A percentile compares a stretch with the other conserved stretches of the same genome.
These are phyloP conservation scores for Melopsittacus undulatus DNA, from an alignment of 2,797 vertebrate genomes.

Conservation along the genomic window DNA sequence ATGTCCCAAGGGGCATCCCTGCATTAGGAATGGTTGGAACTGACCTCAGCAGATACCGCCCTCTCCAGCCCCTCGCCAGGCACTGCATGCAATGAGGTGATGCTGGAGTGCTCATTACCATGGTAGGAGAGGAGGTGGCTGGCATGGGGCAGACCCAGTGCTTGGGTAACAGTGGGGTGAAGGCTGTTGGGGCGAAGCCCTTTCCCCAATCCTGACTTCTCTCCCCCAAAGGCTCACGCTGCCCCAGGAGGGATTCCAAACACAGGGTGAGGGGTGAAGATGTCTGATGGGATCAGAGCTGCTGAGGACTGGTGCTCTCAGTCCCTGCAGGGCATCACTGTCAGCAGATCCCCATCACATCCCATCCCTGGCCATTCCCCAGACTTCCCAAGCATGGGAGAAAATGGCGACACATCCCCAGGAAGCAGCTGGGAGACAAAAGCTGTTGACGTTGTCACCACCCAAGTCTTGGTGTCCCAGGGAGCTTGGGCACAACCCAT, in stretches of 20 bases:
- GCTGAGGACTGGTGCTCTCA: fast-evolving
- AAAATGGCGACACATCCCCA: fast-evolving
- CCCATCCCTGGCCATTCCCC: background rate
- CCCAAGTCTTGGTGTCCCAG: fast-evolving
- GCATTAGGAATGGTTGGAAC: background rate
- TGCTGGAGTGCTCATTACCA: background rate
- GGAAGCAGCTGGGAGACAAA: background rate
- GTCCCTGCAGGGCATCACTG: background rate
- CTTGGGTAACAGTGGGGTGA: no score
- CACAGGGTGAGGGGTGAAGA: fast-evolving
- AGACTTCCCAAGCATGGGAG: fast-evolving
- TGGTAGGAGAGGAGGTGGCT: background rate
- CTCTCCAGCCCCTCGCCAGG: background rate
- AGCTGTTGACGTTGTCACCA: background rate
- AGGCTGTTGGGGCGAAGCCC: background rate
- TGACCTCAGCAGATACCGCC: fast-evolving
- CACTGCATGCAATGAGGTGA: fast-evolving
- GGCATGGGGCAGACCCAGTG: background rate
- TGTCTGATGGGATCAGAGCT: background rate
- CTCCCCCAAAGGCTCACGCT: fast-evolving
- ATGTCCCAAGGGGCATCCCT: background rate
- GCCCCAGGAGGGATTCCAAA: background rate
- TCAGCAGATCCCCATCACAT: background rate
- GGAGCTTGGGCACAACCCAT: background rate
- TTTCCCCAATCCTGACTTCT: background rate